Conservation (phyloP, 2,797 vertebrate species). For the Mastacembelus armatus region DNA sequence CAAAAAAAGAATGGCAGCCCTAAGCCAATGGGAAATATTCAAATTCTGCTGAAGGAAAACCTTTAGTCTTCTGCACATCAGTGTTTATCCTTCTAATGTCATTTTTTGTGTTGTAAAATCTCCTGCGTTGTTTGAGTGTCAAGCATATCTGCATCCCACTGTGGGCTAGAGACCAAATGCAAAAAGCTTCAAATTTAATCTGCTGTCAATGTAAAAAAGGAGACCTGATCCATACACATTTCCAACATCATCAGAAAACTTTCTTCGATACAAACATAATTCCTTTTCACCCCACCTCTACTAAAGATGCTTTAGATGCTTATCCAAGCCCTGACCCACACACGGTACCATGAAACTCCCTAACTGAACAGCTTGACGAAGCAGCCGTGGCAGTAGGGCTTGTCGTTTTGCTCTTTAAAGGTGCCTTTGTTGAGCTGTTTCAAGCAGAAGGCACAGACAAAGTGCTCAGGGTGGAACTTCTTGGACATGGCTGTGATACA, state of each 20-base stretch:
- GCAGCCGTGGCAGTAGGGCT: slow-evolving; percentile 98
- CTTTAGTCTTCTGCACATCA: neutral
- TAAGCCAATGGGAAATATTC: slow-evolving; percentile 21
- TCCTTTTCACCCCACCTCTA: slow-evolving; percentile 25
- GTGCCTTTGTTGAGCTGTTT: slow-evolving; percentile 99
- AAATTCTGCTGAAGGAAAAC: slow-evolving; percentile 9
- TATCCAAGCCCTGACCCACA: slow-evolving; percentile 19
- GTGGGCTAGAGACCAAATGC: slow-evolving; percentile 6
- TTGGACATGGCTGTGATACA: slow-evolving; percentile 98
- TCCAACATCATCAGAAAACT: slow-evolving; percentile 46
- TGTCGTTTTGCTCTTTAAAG: slow-evolving; percentile 99
- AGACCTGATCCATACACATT: slow-evolving; percentile 51
- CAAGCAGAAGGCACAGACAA: slow-evolving; percentile 98
- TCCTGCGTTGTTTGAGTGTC: slow-evolving; percentile 10
- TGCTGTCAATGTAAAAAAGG: slow-evolving; percentile 8
- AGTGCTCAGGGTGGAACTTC: slow-evolving; percentile 99
- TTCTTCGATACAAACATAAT: slow-evolving; percentile 39
- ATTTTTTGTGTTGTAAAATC: neutral
- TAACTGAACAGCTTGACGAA: slow-evolving; percentile 99
- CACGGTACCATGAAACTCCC: slow-evolving; percentile 35
- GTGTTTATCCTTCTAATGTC: neutral
- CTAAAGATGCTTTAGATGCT: slow-evolving; percentile 31
- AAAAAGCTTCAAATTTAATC: slow-evolving; percentile 13
- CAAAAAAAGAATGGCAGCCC: slow-evolving; percentile 15
- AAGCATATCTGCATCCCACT: slow-evolving; percentile 12